Conservation (phyloP, 2,113 vertebrate genomes). For the Cynocephalus volans region DNA sequence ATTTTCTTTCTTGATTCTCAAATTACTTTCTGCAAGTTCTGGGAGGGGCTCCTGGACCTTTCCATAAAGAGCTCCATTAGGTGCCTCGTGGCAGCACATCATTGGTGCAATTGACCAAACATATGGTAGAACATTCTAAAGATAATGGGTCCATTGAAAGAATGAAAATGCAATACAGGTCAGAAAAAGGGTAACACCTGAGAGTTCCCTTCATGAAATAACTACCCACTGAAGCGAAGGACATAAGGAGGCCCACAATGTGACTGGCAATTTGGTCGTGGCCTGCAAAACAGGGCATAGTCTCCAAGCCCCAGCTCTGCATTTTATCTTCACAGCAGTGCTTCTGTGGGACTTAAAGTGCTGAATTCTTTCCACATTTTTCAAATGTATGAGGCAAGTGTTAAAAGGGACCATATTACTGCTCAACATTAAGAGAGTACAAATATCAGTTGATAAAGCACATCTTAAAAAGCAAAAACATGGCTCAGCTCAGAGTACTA, state of each 20-base stretch:
- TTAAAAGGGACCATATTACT: neutral
- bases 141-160: neutral
- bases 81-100: neutral
- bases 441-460: neutral
- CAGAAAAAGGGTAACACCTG: neutral
- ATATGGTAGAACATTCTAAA: neutral
- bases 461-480: neutral
- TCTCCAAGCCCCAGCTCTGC: neutral
- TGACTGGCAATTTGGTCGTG: neutral
- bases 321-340: neutral
- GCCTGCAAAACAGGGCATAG: neutral
- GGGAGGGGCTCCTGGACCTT: neutral
- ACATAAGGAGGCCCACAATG: neutral
- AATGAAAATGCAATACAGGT: neutral
- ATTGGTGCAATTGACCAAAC: neutral
- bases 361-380: neutral
- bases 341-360: neutral
- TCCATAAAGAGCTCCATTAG: neutral
- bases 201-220: neutral
- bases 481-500: neutral
- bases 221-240: neutral
- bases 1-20: conserved; percentile 24
- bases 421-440: neutral
- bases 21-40: neutral
- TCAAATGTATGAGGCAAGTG: neutral